A percentile compares a stretch with the other conserved stretches of the same genome.
Conservation (phyloP, 2,888 invertebrate genomes). For the Drosophila subquinaria region DNA sequence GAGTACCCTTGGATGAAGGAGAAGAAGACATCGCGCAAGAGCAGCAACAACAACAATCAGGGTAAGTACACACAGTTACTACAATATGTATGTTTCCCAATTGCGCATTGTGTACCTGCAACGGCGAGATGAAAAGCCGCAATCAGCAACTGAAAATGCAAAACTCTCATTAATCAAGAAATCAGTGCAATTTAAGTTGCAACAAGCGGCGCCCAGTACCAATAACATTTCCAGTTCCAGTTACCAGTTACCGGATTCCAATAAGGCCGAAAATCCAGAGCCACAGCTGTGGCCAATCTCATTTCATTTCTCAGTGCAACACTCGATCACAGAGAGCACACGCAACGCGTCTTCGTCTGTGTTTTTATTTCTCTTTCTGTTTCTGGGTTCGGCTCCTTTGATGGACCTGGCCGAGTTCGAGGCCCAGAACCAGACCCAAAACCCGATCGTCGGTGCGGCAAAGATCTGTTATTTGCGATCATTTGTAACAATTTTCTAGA, state of each 20-base stretch:
- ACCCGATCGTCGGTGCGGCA: slow-evolving; percentile 64
- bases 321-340: slow-evolving; percentile 49
- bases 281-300: slow-evolving; percentile 40
- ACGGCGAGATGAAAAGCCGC: slow-evolving; percentile 58
- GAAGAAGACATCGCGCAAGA: slow-evolving; percentile 97
- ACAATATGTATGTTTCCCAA: not conserved
- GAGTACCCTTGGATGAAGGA: slow-evolving; percentile 99
- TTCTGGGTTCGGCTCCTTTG: slow-evolving; percentile 80
- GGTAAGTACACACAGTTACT: slow-evolving; percentile 87
- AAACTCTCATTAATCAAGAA: slow-evolving; percentile 84
- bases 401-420: slow-evolving; percentile 51
- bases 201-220: slow-evolving; percentile 51
- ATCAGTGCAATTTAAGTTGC: slow-evolving; percentile 83
- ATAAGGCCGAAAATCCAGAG: slow-evolving; percentile 21
- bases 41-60: slow-evolving; percentile 93
- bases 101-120: slow-evolving; percentile 35
- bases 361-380: slow-evolving; percentile 27
- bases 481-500: slow-evolving; percentile 85
- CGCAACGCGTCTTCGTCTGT: slow-evolving; percentile 41
- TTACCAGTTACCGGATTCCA: slow-evolving; percentile 25
- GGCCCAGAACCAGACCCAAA: slow-evolving; percentile 43
- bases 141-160: slow-evolving; percentile 65
- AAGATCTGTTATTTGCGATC: slow-evolving; percentile 86
- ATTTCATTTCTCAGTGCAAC: slow-evolving; percentile 27
- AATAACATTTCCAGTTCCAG: slow-evolving; percentile 8